Evolutionary conservation across 2,113 vertebrate species (phyloP), one percentile per base, ranked within the genome.

Genomic region (Camelus dromedarius): DNA sequence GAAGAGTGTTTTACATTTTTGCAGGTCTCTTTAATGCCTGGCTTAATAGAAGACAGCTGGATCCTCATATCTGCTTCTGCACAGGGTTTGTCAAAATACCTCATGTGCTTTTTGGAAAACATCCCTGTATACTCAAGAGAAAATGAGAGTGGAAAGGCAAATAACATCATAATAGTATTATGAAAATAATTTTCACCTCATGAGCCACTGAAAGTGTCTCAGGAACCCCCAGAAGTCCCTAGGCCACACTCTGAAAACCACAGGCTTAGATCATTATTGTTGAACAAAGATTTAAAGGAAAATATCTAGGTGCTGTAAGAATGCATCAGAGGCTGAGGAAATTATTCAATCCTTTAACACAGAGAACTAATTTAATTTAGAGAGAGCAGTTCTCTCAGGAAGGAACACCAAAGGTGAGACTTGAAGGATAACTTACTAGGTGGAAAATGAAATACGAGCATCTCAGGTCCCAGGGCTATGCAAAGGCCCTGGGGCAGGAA

Each of bases 181-280:
- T n/a, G 66, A 89, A 89, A 81, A 88, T 88, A 60, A 93, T 80
- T 81, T 81, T 89, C 46, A 52, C n/a, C 48, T 60, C 32, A 48
- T 11, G 50, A 46, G 8, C 38, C 50, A 16, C 18, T 67, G 73
- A 48, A 58, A 64, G 28, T 30, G n/a, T 73, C 77, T 81, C 46
- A 72, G 22, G 64, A 80, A 50, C 38, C 64, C 24, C 52, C 22
- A 42, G 19, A 13, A 4, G 28, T 82, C 77, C 56, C 20, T 54
- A 35, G 20, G 46, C 19, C 30, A 83, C 58, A 66, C 15, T 52
- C 73, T 54, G 30, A 82, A 60, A 52, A 56, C n/a, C 58, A 64
- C 30, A 75, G 79, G 69, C 32, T 85, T 84, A 73, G 48, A 58
- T 56, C n/a, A 26, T 46, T 48, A 30, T 32, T 24, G 76, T 16